Evolutionary conservation across 2,113 vertebrate genomes (phyloP).

Genomic region (Lagenorhynchus albirostris): DNA sequence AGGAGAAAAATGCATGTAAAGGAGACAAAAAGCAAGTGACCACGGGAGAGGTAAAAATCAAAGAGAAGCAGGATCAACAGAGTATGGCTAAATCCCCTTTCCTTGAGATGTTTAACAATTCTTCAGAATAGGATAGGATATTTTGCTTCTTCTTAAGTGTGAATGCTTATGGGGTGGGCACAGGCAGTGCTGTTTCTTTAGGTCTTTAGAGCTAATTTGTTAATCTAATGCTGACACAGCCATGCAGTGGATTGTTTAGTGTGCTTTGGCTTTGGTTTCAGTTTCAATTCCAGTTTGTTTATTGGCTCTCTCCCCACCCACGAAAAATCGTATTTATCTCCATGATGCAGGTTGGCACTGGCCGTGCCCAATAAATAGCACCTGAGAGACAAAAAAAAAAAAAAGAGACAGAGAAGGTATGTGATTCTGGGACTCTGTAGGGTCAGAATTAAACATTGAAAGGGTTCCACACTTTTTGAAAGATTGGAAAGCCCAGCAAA

Average conservation of each 20-base stretch:
- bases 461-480: neutral
- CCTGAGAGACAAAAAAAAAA: neutral
- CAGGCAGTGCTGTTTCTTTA: neutral
- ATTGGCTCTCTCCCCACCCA: neutral
- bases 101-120: neutral
- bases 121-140: neutral
- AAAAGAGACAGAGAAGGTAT: neutral
- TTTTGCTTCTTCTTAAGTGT: neutral
- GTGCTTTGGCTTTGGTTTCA: neutral
- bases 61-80: neutral
- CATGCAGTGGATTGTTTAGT: neutral
- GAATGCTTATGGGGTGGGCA: neutral
- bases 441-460: conserved; percentile 5
- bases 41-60: neutral
- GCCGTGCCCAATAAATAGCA: neutral
- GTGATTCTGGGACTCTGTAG: neutral
- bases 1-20: neutral
- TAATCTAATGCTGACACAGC: neutral
- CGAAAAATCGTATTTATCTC: neutral
- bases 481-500: neutral
- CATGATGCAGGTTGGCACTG: neutral
- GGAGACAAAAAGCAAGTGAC: neutral
- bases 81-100: neutral
- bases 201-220: neutral
- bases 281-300: neutral